Conservation (phyloP, 2,888 invertebrate genomes). For the Agonopterix arenella region DNA sequence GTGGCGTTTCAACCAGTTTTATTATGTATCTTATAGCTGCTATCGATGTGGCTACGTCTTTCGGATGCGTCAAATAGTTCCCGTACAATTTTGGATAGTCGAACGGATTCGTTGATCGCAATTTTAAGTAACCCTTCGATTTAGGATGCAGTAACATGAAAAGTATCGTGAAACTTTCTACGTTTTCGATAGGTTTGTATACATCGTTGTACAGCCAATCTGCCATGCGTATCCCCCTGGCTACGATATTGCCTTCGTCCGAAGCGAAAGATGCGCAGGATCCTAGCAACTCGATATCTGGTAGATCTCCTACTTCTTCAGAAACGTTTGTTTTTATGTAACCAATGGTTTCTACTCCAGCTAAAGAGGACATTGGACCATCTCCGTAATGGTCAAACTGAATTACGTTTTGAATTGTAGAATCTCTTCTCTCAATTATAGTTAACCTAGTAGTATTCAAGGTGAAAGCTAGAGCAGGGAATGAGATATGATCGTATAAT, state of each 20-base stretch:
- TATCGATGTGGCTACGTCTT: conserved; percentile 77
- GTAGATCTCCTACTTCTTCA: conserved; percentile 68
- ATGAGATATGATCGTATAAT: conserved; percentile 82
- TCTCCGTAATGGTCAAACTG: conserved; percentile 57
- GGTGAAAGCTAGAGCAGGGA: conserved; percentile 72
- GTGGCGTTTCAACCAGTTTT: conserved; percentile 71
- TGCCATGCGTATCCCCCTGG: conserved; percentile 51
- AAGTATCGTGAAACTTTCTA: conserved; percentile 63
- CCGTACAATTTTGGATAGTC: conserved; percentile 82
- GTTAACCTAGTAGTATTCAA: conserved; percentile 60
- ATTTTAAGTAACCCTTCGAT: conserved; percentile 79
- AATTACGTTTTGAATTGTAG: conserved; percentile 42
- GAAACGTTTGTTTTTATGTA: conserved; percentile 78
- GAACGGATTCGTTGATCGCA: conserved; percentile 80
- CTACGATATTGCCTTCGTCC: conserved; percentile 66
- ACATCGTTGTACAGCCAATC: conserved; percentile 59
- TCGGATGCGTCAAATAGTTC: conserved; percentile 81
- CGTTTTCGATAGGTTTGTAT: conserved; percentile 53
- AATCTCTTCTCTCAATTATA: conserved; percentile 37
- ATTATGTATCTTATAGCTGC: conserved; percentile 77
- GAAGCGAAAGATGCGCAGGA: conserved; percentile 74
- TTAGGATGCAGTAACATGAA: conserved; percentile 79
- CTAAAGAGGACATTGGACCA: conserved; percentile 72
- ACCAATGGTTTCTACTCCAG: conserved; percentile 76
- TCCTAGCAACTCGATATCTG: conserved; percentile 81